phyloP scores from a whole-genome alignment of 1,140 invertebrate species.

The Sycobia sp. region DNA sequence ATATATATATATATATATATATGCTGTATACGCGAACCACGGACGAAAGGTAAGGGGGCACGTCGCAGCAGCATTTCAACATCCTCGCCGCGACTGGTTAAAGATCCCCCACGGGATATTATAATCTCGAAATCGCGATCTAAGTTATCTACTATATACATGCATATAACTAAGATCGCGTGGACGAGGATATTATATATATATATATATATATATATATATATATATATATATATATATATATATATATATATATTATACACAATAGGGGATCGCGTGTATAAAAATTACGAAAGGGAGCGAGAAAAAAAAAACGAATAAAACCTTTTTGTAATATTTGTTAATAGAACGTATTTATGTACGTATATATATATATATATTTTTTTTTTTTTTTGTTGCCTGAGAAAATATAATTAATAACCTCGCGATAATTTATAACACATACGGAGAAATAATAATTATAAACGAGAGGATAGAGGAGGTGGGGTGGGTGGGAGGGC shows the following conservation, averaged over 20 bases:
- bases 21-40: no score
- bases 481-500: no score
- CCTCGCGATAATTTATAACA: slow-evolving; percentile 33
- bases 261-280: no score
- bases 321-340: slow-evolving; percentile 50
- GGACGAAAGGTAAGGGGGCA: slow-evolving; percentile 14
- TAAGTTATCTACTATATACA: background rate
- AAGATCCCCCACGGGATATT: background rate
- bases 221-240: no score
- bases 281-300: background rate
- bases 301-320: slow-evolving; percentile 1
- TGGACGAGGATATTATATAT: no score
- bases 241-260: no score
- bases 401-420: slow-evolving; percentile 34
- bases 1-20: no score
- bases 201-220: no score
- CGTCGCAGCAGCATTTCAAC: slow-evolving; percentile 19
- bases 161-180: background rate
- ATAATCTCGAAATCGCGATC: background rate
- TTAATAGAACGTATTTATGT: slow-evolving; percentile 50
- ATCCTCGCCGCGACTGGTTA: background rate
- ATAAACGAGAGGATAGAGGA: slow-evolving; percentile 6
- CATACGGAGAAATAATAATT: slow-evolving; percentile 3
- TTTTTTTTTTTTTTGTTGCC: slow-evolving; percentile 48
- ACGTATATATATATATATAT: slow-evolving; percentile 51